phyloP scores from a whole-genome alignment of 2,888 invertebrate genomes.

The Yponomeuta malinellus region DNA sequence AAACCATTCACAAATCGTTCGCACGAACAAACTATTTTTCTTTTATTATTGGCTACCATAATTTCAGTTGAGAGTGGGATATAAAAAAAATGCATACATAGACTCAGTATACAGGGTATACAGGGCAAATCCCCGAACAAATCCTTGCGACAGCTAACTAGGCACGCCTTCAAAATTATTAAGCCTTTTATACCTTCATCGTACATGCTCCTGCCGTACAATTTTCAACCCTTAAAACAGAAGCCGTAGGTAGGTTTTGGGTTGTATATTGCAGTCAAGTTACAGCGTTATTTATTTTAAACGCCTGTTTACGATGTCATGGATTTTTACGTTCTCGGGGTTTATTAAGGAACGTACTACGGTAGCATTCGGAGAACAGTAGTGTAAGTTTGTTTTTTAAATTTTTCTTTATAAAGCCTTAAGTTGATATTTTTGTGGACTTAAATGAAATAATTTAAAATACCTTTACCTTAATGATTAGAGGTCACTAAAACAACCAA shows the following conservation, averaged over 20 bases:
- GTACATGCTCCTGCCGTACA: constrained; percentile 12
- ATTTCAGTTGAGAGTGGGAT: constrained; percentile 55
- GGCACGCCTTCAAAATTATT: constrained; percentile 71
- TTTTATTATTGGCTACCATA: constrained; percentile 44
- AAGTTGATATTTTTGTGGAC: no score
- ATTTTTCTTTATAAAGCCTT: background rate
- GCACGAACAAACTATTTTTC: background rate
- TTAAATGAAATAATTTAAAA: no score
- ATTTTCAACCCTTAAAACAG: constrained; percentile 27
- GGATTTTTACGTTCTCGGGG: constrained; percentile 61
- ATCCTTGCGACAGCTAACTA: constrained; percentile 64
- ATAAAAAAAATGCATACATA: background rate
- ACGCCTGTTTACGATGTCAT: constrained; percentile 58
- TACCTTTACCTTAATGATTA: background rate
- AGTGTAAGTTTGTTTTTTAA: background rate
- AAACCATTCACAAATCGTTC: background rate
- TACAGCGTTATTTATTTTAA: constrained; percentile 39
- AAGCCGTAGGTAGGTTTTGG: constrained; percentile 24
- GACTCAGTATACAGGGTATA: background rate
- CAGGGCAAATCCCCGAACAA: constrained; percentile 54
- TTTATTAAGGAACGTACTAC: constrained; percentile 46
- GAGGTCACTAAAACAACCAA: background rate
- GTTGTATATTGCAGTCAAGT: constrained; percentile 21
- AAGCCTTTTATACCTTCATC: constrained; percentile 51
- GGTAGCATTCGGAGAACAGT: constrained; percentile 22